These are phyloP conservation scores for Tragelaphus buxtoni DNA, from an alignment of 2,113 vertebrate species.

Conservation along the genomic window DNA sequence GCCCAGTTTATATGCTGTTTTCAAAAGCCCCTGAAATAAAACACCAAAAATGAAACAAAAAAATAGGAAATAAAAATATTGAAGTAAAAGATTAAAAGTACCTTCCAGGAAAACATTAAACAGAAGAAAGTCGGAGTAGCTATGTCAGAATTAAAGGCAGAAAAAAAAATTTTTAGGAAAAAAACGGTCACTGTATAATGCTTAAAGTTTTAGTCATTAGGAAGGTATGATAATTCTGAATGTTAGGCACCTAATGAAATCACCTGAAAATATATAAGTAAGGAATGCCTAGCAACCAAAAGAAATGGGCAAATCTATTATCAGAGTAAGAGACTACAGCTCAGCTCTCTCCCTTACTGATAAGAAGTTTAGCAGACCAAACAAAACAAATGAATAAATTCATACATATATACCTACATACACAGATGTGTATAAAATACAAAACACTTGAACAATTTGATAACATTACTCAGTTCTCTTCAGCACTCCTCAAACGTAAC, in stretches of 20 bases:
- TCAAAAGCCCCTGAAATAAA: background rate
- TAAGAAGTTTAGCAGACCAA: background rate
- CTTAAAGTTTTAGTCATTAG: background rate
- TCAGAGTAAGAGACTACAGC: background rate
- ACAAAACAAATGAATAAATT: background rate
- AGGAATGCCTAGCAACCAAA: background rate
- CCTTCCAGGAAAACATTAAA: background rate
- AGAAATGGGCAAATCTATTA: background rate
- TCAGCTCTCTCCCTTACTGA: background rate
- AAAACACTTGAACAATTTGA: background rate
- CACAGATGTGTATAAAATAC: background rate
- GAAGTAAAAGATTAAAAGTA: background rate
- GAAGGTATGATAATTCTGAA: background rate
- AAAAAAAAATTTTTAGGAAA: background rate
- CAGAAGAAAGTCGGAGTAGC: background rate
- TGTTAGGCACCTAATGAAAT: background rate
- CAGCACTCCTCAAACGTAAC: background rate
- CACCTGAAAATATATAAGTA: background rate
- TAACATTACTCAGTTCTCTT: background rate
- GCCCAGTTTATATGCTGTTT: background rate
- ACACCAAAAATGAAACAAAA: background rate
- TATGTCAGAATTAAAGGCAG: background rate
- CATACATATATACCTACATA: background rate
- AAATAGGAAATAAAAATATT: background rate
- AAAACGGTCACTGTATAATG: background rate